These are phyloP conservation scores for Rhynchomys soricoides DNA, from an alignment of 2,113 vertebrate species.

Conservation along the genomic window DNA sequence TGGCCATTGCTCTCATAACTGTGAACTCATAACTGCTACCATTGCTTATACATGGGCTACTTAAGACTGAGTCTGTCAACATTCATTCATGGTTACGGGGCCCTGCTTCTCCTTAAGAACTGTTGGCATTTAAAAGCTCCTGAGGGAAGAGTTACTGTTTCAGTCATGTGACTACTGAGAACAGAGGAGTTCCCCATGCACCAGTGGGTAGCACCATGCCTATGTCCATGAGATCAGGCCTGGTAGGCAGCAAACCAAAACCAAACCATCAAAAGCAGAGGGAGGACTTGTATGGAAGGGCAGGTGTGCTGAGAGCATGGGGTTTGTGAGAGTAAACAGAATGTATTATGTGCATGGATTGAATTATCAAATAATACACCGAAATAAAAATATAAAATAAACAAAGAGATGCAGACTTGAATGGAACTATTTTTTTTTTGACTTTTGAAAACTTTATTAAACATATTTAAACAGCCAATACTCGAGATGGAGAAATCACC, in stretches of 20 bases:
- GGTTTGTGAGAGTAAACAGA: not conserved
- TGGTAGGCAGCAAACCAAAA: not conserved
- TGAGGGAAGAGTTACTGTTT: not conserved
- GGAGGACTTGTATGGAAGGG: not conserved
- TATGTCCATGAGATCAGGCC: not conserved
- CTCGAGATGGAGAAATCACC: not conserved
- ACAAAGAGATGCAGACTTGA: not conserved
- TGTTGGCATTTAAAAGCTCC: not conserved
- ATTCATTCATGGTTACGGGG: too few relatives aligned
- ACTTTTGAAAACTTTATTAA: constrained; percentile 27
- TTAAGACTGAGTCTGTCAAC: not conserved
- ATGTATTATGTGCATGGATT: not conserved
- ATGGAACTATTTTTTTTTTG: too few relatives aligned
- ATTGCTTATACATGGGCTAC: not conserved
- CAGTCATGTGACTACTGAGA: not conserved
- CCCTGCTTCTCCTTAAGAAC: not conserved
- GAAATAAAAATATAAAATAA: not conserved
- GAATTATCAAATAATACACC: not conserved
- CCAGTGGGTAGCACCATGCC: not conserved
- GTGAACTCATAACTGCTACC: too few relatives aligned
- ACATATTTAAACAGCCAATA: constrained; percentile 33
- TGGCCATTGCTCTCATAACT: not conserved
- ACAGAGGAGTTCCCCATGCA: not conserved
- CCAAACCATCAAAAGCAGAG: not conserved
- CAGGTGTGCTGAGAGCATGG: too few relatives aligned